phyloP scores from a whole-genome alignment of 2,888 invertebrate genomes.

The Drosophila austrosaltans region DNA sequence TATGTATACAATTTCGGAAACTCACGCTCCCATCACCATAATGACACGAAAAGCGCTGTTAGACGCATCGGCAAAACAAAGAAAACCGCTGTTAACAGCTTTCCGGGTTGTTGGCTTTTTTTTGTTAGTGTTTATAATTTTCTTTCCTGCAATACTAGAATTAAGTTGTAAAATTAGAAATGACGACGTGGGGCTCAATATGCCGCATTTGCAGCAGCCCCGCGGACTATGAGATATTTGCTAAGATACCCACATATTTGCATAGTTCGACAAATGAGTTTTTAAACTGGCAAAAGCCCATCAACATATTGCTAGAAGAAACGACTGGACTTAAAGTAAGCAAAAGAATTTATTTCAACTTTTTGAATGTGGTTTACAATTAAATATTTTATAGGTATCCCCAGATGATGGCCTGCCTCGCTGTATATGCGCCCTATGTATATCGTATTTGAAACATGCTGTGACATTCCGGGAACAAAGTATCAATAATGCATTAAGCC shows the following conservation, averaged over 20 bases:
- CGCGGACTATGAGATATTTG: conserved; percentile 82
- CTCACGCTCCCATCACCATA: not conserved
- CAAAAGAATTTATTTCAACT: not conserved
- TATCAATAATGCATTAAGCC: conserved; percentile 78
- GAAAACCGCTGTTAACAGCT: not conserved
- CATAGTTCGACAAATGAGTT: conserved; percentile 82
- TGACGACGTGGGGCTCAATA: conserved; percentile 79
- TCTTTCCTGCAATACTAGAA: conserved; percentile 17
- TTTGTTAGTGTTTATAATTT: conserved; percentile 10
- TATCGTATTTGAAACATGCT: conserved; percentile 83
- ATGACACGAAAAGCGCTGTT: not conserved
- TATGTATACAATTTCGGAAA: not conserved
- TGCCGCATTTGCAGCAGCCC: conserved; percentile 83
- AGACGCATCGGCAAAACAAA: not conserved
- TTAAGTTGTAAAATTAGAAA: conserved; percentile 37
- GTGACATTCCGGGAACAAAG: conserved; percentile 82
- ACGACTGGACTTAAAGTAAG: conserved; percentile 81
- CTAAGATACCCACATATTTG: conserved; percentile 82
- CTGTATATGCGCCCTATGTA: conserved; percentile 82
- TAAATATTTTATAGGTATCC: conserved; percentile 61
- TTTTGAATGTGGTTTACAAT: not conserved
- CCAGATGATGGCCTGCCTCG: conserved; percentile 81
- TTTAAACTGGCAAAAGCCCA: conserved; percentile 81
- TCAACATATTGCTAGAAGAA: conserved; percentile 80
- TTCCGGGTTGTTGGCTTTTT: conserved; percentile 1